A percentile compares a stretch with the other conserved stretches of the same genome.
Evolutionary conservation across 2,113 vertebrate species (phyloP).

Genomic region (Lepus europaeus): DNA sequence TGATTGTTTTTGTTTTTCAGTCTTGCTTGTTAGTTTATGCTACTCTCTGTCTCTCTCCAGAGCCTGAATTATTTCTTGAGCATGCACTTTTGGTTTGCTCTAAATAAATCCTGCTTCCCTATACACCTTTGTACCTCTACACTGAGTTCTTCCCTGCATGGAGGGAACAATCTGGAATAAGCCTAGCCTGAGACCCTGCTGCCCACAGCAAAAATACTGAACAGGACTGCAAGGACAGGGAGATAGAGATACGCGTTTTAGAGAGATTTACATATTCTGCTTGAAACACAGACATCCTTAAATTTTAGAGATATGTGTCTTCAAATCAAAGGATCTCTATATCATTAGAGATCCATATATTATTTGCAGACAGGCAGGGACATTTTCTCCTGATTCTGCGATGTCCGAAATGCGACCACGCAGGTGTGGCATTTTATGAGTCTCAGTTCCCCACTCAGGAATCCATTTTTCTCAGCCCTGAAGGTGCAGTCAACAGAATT

Average conservation of each 20-base stretch:
- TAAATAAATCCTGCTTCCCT: too few species aligned
- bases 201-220: neutral
- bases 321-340: neutral
- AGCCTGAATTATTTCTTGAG: too few species aligned
- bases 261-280: neutral
- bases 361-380: neutral
- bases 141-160: too few species aligned
- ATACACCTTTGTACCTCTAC: too few species aligned
- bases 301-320: neutral
- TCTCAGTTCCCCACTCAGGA: neutral
- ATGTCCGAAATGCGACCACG: neutral
- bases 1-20: too few species aligned
- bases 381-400: neutral
- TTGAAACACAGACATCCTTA: neutral
- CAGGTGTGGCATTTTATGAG: neutral
- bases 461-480: slow-evolving; percentile 9
- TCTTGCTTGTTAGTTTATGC: too few species aligned
- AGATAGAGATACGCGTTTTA: neutral
- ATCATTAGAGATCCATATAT: neutral
- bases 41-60: too few species aligned
- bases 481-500: slow-evolving; percentile 50
- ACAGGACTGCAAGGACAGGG: neutral
- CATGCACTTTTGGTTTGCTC: too few species aligned
- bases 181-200: too few species aligned
- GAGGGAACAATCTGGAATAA: too few species aligned